These are phyloP conservation scores for Hetaerina titia DNA, from an alignment of 2,888 invertebrate genomes.

Conservation along the genomic window DNA sequence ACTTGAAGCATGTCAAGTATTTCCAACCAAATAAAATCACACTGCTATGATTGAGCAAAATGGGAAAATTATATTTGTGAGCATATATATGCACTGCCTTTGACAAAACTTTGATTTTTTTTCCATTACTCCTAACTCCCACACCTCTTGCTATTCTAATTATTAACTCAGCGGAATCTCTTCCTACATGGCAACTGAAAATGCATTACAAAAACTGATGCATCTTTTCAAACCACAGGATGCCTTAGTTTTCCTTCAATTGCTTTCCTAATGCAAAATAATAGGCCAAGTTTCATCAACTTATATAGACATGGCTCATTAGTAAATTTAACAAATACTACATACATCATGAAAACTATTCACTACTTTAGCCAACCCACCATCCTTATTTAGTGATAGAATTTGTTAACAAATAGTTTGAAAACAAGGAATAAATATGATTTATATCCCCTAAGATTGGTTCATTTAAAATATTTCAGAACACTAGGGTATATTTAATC, in stretches of 20 bases:
- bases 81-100: conserved; percentile 67
- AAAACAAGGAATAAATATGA: conserved; percentile 44
- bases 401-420: conserved; percentile 20
- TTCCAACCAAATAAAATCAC: conserved; percentile 32
- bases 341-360: not conserved
- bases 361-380: conserved; percentile 3
- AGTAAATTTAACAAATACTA: not conserved
- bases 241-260: not conserved
- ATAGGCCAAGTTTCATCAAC: conserved; percentile 12
- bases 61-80: conserved; percentile 64
- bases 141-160: not conserved
- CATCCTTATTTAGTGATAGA: not conserved
- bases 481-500: not conserved
- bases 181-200: not conserved
- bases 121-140: not conserved
- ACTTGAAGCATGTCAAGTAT: not conserved
- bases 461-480: not conserved
- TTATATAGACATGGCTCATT: conserved; percentile 33
- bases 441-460: not conserved
- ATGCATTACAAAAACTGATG: not conserved
- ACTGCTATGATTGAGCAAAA: conserved; percentile 49
- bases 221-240: not conserved
- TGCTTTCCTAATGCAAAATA: not conserved
- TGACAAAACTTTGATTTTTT: not conserved
- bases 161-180: not conserved